Conservation (phyloP, 2,888 invertebrate species). For the Drosophila yooni region DNA sequence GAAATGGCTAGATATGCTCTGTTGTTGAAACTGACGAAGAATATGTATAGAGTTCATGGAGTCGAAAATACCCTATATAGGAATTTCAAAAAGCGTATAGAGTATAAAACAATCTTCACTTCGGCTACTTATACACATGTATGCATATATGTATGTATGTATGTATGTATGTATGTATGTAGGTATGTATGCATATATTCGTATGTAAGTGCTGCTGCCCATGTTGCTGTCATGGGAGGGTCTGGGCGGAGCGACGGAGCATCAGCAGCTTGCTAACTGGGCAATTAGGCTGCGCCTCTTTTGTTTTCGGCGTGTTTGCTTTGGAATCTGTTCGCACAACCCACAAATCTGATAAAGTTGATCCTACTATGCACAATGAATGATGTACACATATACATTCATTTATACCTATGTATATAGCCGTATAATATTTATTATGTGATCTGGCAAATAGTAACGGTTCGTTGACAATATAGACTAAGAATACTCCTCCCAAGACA, state of each 20-base stretch:
- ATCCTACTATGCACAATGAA: conserved; percentile 30
- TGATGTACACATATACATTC: neutral
- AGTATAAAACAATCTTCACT: conserved; percentile 61
- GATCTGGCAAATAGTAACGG: neutral
- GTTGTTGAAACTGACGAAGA: neutral
- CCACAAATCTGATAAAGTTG: conserved; percentile 42
- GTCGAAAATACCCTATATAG: neutral
- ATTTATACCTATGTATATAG: neutral
- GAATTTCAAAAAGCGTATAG: neutral
- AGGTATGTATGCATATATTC: conserved; percentile 18
- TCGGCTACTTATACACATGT: conserved; percentile 71
- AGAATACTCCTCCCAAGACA: neutral
- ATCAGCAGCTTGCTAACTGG: conserved; percentile 69
- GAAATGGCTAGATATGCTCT: neutral
- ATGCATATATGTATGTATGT: conserved; percentile 34
- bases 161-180: conserved; percentile 32
- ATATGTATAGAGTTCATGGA: neutral
- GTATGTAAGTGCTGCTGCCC: conserved; percentile 32
- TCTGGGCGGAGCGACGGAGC: conserved; percentile 37
- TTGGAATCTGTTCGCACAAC: conserved; percentile 69
- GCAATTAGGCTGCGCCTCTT: conserved; percentile 72
- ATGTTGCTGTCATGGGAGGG: conserved; percentile 35
- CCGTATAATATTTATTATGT: neutral
- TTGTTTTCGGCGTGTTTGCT: conserved; percentile 60
- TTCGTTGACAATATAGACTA: neutral